Conservation (phyloP, 2,797 vertebrate genomes). For the Pachyuromys duprasi region DNA sequence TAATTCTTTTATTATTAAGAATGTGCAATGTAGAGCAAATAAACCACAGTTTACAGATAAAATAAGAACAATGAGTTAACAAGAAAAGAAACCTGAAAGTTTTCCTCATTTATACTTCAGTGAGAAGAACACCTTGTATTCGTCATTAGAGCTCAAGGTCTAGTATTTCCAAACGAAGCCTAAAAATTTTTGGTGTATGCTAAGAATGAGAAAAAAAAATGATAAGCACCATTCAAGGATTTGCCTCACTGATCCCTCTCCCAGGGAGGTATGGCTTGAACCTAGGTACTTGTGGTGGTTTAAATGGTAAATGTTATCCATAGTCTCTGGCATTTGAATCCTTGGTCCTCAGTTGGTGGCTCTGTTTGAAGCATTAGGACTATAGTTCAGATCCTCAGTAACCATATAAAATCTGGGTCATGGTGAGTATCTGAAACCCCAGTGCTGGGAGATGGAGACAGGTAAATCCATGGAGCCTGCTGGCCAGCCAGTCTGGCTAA, state of each 20-base stretch:
- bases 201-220: neutral
- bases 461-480: neutral
- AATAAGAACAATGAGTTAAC: neutral
- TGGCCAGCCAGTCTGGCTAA: neutral
- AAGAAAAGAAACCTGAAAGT: neutral
- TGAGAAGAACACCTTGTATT: neutral
- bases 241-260: neutral
- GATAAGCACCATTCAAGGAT: neutral
- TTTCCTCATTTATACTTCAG: neutral
- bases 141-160: neutral
- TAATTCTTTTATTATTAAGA: neutral
- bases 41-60: neutral
- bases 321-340: neutral
- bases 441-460: neutral
- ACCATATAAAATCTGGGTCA: neutral
- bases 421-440: neutral
- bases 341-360: neutral
- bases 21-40: neutral
- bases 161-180: neutral
- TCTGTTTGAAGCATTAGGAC: neutral
- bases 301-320: neutral
- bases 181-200: neutral
- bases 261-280: neutral
- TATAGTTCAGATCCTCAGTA: neutral
- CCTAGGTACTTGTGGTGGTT: neutral